Conservation (phyloP, 2,797 vertebrate genomes). For the Lates japonicus region DNA sequence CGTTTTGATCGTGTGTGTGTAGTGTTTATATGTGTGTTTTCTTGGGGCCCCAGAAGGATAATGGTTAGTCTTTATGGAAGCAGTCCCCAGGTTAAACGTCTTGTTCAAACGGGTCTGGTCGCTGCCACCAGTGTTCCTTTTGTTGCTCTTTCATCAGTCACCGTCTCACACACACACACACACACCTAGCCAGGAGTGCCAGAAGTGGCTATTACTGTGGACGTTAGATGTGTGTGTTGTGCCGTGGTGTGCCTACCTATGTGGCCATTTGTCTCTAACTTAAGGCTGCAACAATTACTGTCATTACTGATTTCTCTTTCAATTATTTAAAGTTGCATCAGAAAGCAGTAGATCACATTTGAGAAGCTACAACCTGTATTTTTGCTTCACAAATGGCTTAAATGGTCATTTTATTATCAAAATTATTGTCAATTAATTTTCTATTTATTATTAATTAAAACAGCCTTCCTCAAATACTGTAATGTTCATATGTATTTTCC, state of each 20-base stretch:
- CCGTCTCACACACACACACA: slow-evolving; percentile 46
- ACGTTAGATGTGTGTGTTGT: neutral
- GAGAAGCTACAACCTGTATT: no score
- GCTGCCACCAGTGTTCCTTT: neutral
- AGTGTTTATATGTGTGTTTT: slow-evolving; percentile 61
- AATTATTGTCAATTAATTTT: no score
- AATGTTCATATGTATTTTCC: no score
- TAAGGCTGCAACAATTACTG: neutral
- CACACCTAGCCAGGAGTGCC: slow-evolving; percentile 7
- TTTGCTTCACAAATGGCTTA: no score
- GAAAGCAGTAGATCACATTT: neutral
- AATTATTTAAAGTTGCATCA: no score
- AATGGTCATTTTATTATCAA: no score
- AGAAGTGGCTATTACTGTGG: slow-evolving; percentile 22
- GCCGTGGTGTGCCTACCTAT: slow-evolving; percentile 7
- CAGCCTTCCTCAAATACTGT: no score
- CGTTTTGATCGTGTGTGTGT: slow-evolving; percentile 61
- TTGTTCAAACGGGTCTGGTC: slow-evolving; percentile 52
- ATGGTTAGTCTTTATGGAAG: slow-evolving; percentile 57
- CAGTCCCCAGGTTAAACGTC: slow-evolving; percentile 55
- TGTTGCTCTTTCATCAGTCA: slow-evolving; percentile 40
- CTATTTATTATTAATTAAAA: no score
- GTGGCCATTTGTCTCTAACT: neutral
- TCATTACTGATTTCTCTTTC: neutral
- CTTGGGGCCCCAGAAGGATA: slow-evolving; percentile 55